phyloP scores from a whole-genome alignment of 2,113 vertebrate species.

The Halichoeres trimaculatus region DNA sequence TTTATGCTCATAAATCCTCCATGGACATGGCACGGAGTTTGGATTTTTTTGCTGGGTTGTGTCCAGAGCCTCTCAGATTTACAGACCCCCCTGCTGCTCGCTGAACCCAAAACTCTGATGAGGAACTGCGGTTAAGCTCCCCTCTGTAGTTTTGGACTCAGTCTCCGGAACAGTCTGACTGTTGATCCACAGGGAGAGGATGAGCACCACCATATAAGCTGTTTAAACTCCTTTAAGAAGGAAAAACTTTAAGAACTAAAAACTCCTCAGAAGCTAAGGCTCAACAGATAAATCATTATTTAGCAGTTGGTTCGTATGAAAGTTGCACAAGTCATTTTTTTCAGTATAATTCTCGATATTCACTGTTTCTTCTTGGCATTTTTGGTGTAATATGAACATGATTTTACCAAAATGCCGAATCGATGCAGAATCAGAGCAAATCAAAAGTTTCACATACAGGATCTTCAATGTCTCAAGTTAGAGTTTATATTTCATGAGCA shows the following conservation, averaged over 20 bases:
- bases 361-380: no score
- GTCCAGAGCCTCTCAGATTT: constrained; percentile 12
- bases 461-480: no score
- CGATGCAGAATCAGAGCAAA: no score
- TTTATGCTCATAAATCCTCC: constrained; percentile 31
- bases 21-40: constrained; percentile 5
- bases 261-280: background rate
- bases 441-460: no score
- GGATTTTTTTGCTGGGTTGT: constrained; percentile 21
- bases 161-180: constrained; percentile 12
- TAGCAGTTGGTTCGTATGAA: no score
- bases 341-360: no score
- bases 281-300: no score
- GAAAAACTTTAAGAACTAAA: background rate
- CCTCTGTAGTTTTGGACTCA: constrained; percentile 28
- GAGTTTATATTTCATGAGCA: no score
- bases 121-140: constrained; percentile 17
- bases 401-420: no score
- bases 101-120: constrained; percentile 18
- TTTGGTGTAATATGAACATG: no score
- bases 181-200: background rate
- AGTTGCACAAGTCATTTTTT: no score
- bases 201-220: constrained; percentile 10
- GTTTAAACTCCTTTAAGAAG: constrained; percentile 12
- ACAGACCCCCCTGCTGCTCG: constrained; percentile 18